Conservation (phyloP, 2,888 invertebrate species). For the Dasysyrphus tricinctus region DNA sequence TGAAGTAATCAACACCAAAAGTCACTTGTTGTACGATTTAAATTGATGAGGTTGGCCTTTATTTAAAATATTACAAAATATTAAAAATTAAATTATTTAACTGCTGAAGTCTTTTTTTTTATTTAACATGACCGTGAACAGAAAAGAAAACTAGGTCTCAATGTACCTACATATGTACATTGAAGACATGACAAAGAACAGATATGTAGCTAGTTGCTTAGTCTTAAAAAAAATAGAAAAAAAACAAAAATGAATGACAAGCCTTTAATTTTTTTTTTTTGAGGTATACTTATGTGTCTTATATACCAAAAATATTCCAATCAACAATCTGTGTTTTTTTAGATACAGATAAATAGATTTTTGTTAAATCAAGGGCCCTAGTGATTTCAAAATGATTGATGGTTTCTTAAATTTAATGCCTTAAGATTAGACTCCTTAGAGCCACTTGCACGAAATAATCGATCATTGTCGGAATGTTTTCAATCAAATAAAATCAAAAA, state of each 20-base stretch:
- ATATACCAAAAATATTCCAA: too few species aligned
- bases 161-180: neutral
- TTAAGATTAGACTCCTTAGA: too few species aligned
- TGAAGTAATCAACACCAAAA: constrained; percentile 1
- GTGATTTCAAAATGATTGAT: too few species aligned
- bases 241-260: neutral
- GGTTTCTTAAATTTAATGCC: too few species aligned
- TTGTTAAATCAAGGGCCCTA: too few species aligned
- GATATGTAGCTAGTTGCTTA: too few species aligned
- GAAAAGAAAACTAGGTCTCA: constrained; percentile 2
- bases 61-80: neutral
- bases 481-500: too few species aligned
- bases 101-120: neutral
- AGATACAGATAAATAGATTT: too few species aligned
- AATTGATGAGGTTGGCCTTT: constrained; percentile 6
- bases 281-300: neutral
- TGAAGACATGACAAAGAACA: neutral
- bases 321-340: too few species aligned
- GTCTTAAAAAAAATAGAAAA: neutral
- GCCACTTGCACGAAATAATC: too few species aligned
- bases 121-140: neutral
- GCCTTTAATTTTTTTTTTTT: neutral
- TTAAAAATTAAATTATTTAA: neutral
- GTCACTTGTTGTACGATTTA: neutral
- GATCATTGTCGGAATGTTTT: too few species aligned